These are phyloP conservation scores for Drosophila suboccidentalis DNA, from an alignment of 2,888 invertebrate genomes.

Conservation along the genomic window DNA sequence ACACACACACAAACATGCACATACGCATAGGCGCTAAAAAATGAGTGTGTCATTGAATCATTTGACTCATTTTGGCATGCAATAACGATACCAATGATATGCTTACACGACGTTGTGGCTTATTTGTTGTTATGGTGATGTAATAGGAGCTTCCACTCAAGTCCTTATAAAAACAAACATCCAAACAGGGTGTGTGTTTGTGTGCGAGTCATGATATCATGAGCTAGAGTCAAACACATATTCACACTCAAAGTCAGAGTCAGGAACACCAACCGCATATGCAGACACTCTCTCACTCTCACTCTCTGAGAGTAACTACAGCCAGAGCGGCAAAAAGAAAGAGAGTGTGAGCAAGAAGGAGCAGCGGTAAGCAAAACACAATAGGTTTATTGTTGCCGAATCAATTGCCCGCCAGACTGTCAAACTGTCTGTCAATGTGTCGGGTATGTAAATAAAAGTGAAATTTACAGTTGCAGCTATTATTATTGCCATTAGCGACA, in stretches of 20 bases:
- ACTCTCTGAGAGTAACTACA: conserved; percentile 12
- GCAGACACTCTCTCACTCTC: conserved; percentile 6
- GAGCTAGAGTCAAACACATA: conserved; percentile 7
- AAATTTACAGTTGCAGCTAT: conserved; percentile 59
- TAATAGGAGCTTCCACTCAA: conserved; percentile 40
- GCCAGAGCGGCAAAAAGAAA: conserved; percentile 5
- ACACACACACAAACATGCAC: conserved; percentile 11
- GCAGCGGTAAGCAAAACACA: conserved; percentile 36
- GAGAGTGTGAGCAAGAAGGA: conserved; percentile 5
- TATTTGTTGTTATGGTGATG: conserved; percentile 47
- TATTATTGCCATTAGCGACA: conserved; percentile 38
- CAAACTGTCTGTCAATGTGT: conserved; percentile 20
- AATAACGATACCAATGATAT: conserved; percentile 1
- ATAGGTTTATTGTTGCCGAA: conserved; percentile 53
- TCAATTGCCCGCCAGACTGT: conserved; percentile 48
- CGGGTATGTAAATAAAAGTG: conserved; percentile 64
- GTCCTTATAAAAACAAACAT: conserved; percentile 56
- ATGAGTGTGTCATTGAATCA: conserved; percentile 21
- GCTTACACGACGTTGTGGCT: conserved; percentile 23
- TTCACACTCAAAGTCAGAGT: conserved; percentile 17
- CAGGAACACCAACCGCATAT: conserved; percentile 51
- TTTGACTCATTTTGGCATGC: conserved; percentile 38
- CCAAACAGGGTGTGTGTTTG: conserved; percentile 23
- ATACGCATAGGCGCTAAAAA: background rate
- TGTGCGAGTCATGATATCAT: conserved; percentile 38